These are phyloP conservation scores for Petromus typicus DNA, from an alignment of 2,113 vertebrate species.

Conservation along the genomic window DNA sequence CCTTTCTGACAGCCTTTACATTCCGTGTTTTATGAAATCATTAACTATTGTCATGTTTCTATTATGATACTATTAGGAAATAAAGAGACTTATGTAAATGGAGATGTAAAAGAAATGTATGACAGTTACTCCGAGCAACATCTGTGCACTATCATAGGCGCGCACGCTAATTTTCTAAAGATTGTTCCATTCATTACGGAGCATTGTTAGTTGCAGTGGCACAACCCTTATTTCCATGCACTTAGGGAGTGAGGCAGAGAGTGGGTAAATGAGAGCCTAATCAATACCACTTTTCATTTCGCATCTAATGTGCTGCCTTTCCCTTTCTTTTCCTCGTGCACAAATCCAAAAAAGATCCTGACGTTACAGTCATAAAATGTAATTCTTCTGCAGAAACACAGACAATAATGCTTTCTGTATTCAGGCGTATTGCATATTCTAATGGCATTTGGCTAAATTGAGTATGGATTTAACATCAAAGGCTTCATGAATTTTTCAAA, in stretches of 20 bases:
- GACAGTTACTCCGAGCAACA: constrained; percentile 92
- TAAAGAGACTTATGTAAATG: constrained; percentile 92
- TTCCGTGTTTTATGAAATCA: constrained; percentile 93
- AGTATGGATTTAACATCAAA: constrained; percentile 99
- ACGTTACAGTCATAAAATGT: constrained; percentile 96
- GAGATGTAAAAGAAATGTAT: constrained; percentile 91
- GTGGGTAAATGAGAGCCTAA: constrained; percentile 98
- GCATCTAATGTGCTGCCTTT: constrained; percentile 94
- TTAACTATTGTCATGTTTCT: constrained; percentile 94
- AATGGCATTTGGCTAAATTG: constrained; percentile 99
- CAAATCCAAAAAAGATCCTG: constrained; percentile 95
- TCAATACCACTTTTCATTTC: constrained; percentile 99
- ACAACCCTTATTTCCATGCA: constrained; percentile 97
- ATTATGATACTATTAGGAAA: constrained; percentile 94
- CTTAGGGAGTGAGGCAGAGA: constrained; percentile 97
- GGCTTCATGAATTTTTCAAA: constrained; percentile 99
- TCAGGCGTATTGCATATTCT: constrained; percentile 97
- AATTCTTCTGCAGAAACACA: constrained; percentile 98
- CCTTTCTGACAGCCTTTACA: constrained; percentile 88
- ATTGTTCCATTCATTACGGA: constrained; percentile 97
- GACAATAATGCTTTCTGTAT: constrained; percentile 97
- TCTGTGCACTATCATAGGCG: constrained; percentile 94
- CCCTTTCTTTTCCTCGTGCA: constrained; percentile 90
- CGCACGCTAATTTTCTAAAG: constrained; percentile 96
- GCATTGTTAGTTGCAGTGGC: constrained; percentile 96